Evolutionary conservation across 2,113 vertebrate species (phyloP).

Genomic region (Megatriorchis doriae): DNA sequence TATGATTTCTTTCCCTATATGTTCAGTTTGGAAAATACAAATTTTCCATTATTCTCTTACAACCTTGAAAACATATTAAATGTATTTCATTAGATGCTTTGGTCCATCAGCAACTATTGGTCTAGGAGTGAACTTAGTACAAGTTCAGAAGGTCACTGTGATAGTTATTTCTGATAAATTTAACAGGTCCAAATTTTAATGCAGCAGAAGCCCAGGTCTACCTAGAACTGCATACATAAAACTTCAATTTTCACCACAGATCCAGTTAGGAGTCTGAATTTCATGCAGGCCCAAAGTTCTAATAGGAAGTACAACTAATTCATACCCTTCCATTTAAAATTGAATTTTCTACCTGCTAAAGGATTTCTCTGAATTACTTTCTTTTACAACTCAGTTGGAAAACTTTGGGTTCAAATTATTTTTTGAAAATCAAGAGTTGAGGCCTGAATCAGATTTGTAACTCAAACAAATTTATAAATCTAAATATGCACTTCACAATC

Average conservation of each 20-base stretch:
- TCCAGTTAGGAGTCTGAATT: not conserved
- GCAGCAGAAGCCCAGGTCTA: not conserved
- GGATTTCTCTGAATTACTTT: not conserved
- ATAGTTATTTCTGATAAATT: not conserved
- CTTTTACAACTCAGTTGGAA: not conserved
- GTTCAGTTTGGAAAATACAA: not conserved
- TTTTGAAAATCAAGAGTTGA: not conserved
- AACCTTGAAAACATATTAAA: not conserved
- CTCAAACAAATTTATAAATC: not conserved
- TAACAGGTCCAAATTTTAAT: not conserved
- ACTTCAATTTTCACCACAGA: not conserved
- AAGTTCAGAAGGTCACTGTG: not conserved
- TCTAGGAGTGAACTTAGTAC: not conserved
- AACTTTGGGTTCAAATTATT: not conserved
- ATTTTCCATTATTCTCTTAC: not conserved
- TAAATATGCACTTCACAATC: not conserved
- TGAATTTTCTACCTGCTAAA: not conserved
- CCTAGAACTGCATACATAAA: not conserved
- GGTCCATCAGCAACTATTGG: not conserved
- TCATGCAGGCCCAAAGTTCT: not conserved
- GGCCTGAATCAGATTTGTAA: not conserved
- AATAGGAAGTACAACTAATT: not conserved
- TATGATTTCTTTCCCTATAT: not conserved
- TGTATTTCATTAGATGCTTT: not conserved
- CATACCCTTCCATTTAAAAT: constrained; percentile 41